A percentile compares a stretch with the other conserved stretches of the same genome.
phyloP scores from a whole-genome alignment of 2,797 vertebrate genomes.

The Cetoscarus ocellatus region DNA sequence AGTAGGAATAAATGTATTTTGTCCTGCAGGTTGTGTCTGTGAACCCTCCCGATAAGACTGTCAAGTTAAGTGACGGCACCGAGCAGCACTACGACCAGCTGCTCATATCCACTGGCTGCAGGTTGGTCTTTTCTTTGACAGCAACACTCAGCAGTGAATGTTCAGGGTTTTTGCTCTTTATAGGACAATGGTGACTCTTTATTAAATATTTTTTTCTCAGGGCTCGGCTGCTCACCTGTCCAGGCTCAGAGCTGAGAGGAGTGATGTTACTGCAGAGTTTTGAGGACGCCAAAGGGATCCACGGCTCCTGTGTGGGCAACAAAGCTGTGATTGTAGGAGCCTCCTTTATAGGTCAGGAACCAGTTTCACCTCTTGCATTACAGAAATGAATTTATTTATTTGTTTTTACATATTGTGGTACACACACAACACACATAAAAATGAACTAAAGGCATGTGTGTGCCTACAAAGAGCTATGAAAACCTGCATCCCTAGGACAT shows the following conservation, averaged over 20 bases:
- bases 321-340: conserved; percentile 86
- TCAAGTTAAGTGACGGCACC: conserved; percentile 81
- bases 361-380: background rate
- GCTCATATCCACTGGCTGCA: conserved; percentile 90
- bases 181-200: background rate
- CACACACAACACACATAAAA: too few relatives aligned
- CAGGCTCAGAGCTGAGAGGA: conserved; percentile 85
- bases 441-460: too few relatives aligned
- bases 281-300: conserved; percentile 85
- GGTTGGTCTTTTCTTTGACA: conserved; percentile 67
- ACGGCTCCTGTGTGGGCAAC: conserved; percentile 75
- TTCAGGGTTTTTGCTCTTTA: background rate
- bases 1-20: background rate
- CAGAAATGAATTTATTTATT: background rate
- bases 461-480: too few relatives aligned
- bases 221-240: conserved; percentile 80
- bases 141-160: background rate
- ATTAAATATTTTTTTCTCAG: conserved; percentile 61
- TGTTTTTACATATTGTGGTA: background rate
- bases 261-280: conserved; percentile 83
- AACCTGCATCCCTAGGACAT: too few relatives aligned
- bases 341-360: conserved; percentile 88
- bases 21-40: conserved; percentile 83
- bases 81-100: conserved; percentile 86
- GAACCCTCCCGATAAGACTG: conserved; percentile 77